A percentile compares a stretch with the other conserved stretches of the same genome.
These are phyloP conservation scores for Globicephala melas DNA, from an alignment of 2,113 vertebrate species.

Conservation along the genomic window DNA sequence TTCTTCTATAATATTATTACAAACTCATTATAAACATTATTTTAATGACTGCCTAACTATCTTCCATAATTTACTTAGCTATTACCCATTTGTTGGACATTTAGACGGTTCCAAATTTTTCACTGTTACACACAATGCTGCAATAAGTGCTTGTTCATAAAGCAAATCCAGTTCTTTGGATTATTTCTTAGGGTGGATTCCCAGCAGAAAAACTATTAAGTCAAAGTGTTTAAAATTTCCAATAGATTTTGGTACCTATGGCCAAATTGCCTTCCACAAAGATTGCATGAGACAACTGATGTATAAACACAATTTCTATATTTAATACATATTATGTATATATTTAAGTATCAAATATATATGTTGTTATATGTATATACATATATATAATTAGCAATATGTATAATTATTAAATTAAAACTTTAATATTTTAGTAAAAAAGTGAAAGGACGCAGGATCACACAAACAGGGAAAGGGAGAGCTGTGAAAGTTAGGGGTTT, in stretches of 20 bases:
- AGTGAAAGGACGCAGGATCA: not conserved
- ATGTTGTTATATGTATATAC: not conserved
- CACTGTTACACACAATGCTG: not conserved
- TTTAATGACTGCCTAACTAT: slow-evolving; percentile 31
- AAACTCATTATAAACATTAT: slow-evolving; percentile 14
- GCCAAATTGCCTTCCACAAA: not conserved
- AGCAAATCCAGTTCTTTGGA: not conserved
- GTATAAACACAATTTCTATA: not conserved
- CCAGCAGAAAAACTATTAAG: not conserved
- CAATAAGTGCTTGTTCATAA: not conserved
- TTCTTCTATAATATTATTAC: slow-evolving; percentile 32
- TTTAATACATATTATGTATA: not conserved
- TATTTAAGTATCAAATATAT: not conserved
- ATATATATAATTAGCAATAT: not conserved
- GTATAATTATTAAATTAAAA: too few relatives aligned
- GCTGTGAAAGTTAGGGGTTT: fast-evolving
- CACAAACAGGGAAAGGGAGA: too few relatives aligned
- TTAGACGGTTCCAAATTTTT: not conserved
- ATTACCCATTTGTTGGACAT: not conserved
- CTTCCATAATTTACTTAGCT: slow-evolving; percentile 6
- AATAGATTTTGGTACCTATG: not conserved
- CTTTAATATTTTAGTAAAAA: too few relatives aligned
- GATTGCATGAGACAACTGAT: not conserved
- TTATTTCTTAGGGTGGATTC: not conserved
- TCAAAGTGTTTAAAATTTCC: not conserved